These are phyloP conservation scores for Mnemiopsis leidyi DNA, from an alignment of 37 sponge, comb jelly and placozoan genomes.

Conservation along the genomic window DNA sequence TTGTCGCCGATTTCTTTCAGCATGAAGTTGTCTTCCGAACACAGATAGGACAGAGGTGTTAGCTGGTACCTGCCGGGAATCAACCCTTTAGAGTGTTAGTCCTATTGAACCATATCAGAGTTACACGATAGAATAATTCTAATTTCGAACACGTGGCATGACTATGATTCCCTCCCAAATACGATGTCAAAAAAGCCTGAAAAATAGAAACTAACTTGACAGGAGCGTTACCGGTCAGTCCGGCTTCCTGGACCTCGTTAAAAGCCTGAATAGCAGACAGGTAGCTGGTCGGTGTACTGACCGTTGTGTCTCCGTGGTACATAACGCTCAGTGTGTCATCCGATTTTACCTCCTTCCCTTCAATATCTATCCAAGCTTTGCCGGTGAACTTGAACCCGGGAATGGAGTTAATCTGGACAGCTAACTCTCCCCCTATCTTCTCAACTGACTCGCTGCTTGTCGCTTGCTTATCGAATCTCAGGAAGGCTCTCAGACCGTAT, in stretches of 20 bases:
- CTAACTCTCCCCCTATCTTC: neutral
- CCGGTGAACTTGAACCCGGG: neutral
- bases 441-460: neutral
- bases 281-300: conserved; percentile 20
- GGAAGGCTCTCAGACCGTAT: conserved; percentile 6
- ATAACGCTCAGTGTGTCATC: neutral
- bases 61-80: conserved; percentile 16
- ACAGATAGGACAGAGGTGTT: conserved; percentile 11
- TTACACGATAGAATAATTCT: no score
- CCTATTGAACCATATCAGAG: no score
- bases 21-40: neutral
- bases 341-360: neutral
- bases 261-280: neutral
- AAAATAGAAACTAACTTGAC: conserved; percentile 1
- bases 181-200: no score
- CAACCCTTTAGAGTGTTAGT: no score
- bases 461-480: conserved; percentile 11
- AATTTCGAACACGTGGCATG: no score
- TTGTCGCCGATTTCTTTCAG: conserved; percentile 8
- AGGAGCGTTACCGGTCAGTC: neutral
- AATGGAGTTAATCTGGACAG: conserved; percentile 1
- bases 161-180: no score
- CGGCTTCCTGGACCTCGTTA: neutral
- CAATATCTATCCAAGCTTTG: neutral
- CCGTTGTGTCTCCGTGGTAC: conserved; percentile 27